Evolutionary conservation across 2,113 vertebrate genomes (phyloP), one percentile per base, ranked within the genome.

Genomic region (Lampris incognitus): DNA sequence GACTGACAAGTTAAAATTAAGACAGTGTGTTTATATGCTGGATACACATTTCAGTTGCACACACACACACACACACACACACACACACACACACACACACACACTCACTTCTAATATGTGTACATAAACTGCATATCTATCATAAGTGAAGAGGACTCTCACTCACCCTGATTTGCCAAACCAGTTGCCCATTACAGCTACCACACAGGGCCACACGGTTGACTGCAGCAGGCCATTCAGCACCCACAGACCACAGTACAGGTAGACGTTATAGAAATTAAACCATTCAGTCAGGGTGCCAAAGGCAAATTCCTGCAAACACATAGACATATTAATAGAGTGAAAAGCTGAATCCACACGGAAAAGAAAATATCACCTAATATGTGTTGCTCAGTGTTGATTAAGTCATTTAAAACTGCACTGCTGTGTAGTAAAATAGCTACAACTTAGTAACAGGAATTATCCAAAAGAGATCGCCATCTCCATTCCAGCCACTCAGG

Each of bases 101-200:
- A 42, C 7, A 38, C 8, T 6, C 37, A 62, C 38, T 60, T 6
- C 38, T 9, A 60, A 54, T 13, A 6, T 5, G 4, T 39, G 57
- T n/a, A 6, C 40, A 44, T 6, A 52, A 58, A 46, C 36, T 6
- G 3, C 1, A 36, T n/a, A n/a, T n/a, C 24, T 11, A n/a, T 11
- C 51, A n/a, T 13, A n/a, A 50, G 41, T 4, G 5, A 44, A 40
- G 66, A 1, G 9, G n/a, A 3, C 9, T 10, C 37, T 65, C 37
- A 92, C 92, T 51, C 85, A 98, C 98, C 97, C 97, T 0, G 96
- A 89, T 91, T 98, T 97, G 68, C 97, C 98, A 78, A 99, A 99
- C 98, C 98, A 99, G 94, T 98, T 99, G 81, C 96, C 98, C 98
- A 99, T 98, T 85, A 99, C 94, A 3, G 97, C 96, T 24, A 99